Conservation (phyloP, 2,113 vertebrate genomes). For the Paracanthobrama guichenoti region DNA sequence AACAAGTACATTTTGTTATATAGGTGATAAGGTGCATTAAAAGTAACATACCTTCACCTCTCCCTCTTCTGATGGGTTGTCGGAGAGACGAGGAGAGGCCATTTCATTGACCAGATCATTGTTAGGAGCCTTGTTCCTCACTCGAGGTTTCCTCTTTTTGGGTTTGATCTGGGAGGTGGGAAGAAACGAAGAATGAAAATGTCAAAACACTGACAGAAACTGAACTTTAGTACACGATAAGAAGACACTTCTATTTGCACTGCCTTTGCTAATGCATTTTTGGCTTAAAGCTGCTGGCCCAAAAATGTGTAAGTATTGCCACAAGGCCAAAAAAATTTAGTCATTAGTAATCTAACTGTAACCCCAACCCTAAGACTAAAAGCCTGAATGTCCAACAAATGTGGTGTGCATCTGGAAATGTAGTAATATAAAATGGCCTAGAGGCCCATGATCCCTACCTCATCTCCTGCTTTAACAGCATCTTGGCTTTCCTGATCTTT, state of each 20-base stretch:
- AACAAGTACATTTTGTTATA: neutral
- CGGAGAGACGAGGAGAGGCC: slow-evolving; percentile 86
- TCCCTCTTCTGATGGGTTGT: slow-evolving; percentile 93
- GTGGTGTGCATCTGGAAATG: too few relatives aligned
- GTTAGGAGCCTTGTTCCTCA: slow-evolving; percentile 86
- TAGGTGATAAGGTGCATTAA: neutral
- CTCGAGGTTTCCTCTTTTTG: slow-evolving; percentile 90
- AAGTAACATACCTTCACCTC: slow-evolving; percentile 86
- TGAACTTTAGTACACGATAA: neutral
- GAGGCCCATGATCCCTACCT: slow-evolving; percentile 73
- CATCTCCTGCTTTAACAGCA: slow-evolving; percentile 78
- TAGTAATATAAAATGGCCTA: neutral
- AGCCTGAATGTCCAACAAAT: neutral
- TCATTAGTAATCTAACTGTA: neutral
- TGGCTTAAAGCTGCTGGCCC: too few relatives aligned
- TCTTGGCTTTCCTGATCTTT: slow-evolving; percentile 89
- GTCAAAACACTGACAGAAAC: neutral
- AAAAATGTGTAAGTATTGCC: too few relatives aligned
- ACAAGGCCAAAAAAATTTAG: neutral
- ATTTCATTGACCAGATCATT: slow-evolving; percentile 88
- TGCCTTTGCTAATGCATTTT: too few relatives aligned
- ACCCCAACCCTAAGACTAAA: neutral
- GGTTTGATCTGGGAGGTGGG: slow-evolving; percentile 76
- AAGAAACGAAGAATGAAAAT: neutral
- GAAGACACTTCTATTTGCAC: too few relatives aligned